These are phyloP conservation scores for Ursus arctos DNA, from an alignment of 2,113 vertebrate species.

Conservation along the genomic window DNA sequence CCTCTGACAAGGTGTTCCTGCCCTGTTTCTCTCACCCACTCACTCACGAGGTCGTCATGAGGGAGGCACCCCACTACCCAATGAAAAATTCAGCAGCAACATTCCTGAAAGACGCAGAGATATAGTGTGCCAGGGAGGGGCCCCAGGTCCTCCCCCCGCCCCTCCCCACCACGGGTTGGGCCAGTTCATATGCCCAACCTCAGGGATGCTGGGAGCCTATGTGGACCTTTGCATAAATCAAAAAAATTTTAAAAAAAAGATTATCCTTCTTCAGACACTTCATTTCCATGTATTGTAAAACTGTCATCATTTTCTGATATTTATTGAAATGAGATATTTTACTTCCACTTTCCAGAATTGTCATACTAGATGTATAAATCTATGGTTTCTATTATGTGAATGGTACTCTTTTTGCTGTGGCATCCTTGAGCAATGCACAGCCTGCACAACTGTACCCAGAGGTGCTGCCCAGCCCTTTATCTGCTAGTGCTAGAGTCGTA, in stretches of 20 bases:
- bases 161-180: background rate
- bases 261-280: background rate
- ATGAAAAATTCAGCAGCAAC: background rate
- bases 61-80: background rate
- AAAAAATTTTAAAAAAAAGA: background rate
- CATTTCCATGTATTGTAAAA: background rate
- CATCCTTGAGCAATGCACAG: background rate
- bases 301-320: background rate
- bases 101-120: background rate
- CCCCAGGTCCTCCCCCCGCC: background rate
- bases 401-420: background rate
- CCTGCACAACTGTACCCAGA: background rate
- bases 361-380: background rate
- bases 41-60: background rate
- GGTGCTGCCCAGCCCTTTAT: background rate
- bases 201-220: background rate
- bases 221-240: background rate
- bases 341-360: background rate
- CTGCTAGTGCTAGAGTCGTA: background rate
- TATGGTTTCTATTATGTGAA: background rate
- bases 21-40: background rate
- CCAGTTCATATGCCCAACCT: background rate
- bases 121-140: background rate
- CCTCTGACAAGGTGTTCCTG: background rate
- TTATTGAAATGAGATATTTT: background rate